Conservation (phyloP, 2,797 vertebrate genomes). For the Acridotheres tristis region DNA sequence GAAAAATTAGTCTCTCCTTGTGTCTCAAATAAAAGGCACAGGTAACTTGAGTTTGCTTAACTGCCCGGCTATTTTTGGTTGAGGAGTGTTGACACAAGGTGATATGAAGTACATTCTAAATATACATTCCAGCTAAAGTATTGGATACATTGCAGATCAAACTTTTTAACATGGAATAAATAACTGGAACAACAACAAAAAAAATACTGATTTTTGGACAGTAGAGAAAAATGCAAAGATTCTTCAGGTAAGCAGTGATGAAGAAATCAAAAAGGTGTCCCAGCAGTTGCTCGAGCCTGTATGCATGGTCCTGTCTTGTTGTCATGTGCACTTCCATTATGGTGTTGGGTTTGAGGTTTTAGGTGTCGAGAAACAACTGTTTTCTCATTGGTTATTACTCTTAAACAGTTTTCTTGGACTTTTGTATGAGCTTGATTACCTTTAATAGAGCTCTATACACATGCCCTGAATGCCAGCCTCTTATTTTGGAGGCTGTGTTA, state of each 20-base stretch:
- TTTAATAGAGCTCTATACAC: not conserved
- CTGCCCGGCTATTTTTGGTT: not conserved
- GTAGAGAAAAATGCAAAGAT: not conserved
- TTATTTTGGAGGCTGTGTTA: not conserved
- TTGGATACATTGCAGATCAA: not conserved
- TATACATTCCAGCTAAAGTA: not conserved
- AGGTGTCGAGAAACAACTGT: not conserved
- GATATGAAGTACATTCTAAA: not conserved
- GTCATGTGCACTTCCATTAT: not conserved
- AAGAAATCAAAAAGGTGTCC: not conserved
- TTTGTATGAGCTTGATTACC: fast-evolving
- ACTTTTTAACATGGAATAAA: not conserved
- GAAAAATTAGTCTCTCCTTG: not conserved
- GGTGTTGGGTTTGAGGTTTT: not conserved
- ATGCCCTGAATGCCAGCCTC: not conserved
- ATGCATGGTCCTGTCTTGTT: not conserved
- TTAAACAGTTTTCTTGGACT: not conserved
- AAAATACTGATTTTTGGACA: not conserved
- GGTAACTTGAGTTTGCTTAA: not conserved
- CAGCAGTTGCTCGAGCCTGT: not conserved
- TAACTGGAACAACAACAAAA: not conserved
- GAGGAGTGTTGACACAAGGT: not conserved
- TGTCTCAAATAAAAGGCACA: not conserved
- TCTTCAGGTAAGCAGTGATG: not conserved
- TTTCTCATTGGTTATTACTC: not conserved